Conservation (phyloP, 30 jellyfish, hydroid and myxozoan species). For the Haliclystus octoradiatus region DNA sequence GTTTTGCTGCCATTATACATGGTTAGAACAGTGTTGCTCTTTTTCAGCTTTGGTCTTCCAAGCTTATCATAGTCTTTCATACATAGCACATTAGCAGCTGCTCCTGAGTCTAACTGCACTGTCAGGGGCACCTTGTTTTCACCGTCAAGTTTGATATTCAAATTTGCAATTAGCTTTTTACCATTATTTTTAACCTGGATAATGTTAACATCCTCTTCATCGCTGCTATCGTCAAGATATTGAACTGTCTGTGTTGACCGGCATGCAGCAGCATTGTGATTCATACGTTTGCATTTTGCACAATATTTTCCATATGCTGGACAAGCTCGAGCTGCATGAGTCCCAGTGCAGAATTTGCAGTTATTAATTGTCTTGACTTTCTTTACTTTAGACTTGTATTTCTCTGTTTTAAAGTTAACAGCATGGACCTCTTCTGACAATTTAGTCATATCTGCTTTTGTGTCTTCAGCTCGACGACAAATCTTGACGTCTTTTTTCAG, state of each 20-base stretch:
- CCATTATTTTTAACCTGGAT: no score
- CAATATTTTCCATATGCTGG: neutral
- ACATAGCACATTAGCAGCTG: neutral
- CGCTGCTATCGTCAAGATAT: neutral
- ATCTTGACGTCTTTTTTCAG: neutral
- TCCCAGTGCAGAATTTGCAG: neutral
- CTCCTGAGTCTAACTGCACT: neutral
- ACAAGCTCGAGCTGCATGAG: neutral
- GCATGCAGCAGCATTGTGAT: neutral
- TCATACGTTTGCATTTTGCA: neutral
- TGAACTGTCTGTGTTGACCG: neutral
- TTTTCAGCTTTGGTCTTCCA: neutral
- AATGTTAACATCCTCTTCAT: no score
- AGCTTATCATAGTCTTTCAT: neutral
- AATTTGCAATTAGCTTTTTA: no score
- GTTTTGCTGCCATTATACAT: neutral
- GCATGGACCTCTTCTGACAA: neutral
- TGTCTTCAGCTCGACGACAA: neutral
- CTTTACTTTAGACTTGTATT: neutral
- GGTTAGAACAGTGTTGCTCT: neutral
- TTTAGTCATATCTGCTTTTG: neutral
- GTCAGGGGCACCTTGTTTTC: neutral
- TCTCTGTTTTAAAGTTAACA: neutral
- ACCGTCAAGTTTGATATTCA: no score
- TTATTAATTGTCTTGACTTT: neutral